phyloP scores from a whole-genome alignment of 2,797 vertebrate genomes.

The Pogonophryne albipinna region DNA sequence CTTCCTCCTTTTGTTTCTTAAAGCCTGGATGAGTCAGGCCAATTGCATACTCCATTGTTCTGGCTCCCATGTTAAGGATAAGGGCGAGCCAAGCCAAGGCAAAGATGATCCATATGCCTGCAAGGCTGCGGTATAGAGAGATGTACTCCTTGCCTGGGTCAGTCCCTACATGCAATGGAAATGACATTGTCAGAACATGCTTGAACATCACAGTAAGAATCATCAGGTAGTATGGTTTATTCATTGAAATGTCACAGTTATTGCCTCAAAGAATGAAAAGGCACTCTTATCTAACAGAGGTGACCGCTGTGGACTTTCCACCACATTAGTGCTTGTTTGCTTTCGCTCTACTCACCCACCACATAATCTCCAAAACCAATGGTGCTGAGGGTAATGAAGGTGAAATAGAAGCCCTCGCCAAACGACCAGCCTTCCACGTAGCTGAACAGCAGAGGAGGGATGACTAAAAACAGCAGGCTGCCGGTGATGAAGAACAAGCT shows the following conservation, averaged over 20 bases:
- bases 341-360: constrained; percentile 82
- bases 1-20: constrained; percentile 61
- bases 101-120: constrained; percentile 85
- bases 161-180: constrained; percentile 66
- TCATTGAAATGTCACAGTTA: neutral
- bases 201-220: neutral
- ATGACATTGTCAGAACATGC: constrained; percentile 6
- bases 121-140: constrained; percentile 83
- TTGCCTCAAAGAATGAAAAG: neutral
- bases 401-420: constrained; percentile 93
- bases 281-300: neutral
- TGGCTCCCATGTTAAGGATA: constrained; percentile 82
- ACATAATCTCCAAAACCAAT: constrained; percentile 96
- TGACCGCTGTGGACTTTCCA: neutral
- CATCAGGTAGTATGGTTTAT: neutral
- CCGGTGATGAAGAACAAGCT: constrained; percentile 87
- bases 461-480: constrained; percentile 89
- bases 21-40: constrained; percentile 70
- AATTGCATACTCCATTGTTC: constrained; percentile 83
- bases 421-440: constrained; percentile 93
- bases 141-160: constrained; percentile 83
- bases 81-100: constrained; percentile 84
- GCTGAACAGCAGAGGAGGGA: constrained; percentile 92
- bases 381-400: constrained; percentile 96
- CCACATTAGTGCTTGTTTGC: constrained; percentile 36